phyloP scores from a whole-genome alignment of 2,113 vertebrate genomes.

The Erythrocercus mccallii region DNA sequence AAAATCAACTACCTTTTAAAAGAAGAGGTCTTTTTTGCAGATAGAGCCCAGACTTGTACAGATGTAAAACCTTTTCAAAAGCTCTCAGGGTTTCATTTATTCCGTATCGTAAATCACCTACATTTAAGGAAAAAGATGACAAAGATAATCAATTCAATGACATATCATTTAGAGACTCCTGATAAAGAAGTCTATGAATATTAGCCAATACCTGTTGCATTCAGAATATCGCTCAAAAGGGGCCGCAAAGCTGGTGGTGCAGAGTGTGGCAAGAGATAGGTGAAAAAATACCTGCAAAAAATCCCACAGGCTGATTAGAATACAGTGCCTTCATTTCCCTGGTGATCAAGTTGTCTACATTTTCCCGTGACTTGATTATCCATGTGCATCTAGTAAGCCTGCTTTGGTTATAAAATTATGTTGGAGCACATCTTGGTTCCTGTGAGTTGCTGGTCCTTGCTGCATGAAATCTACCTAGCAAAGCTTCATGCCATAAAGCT shows the following conservation, averaged over 20 bases:
- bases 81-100: slow-evolving; percentile 82
- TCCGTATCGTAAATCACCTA: slow-evolving; percentile 82
- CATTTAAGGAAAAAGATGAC: slow-evolving; percentile 8
- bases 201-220: slow-evolving; percentile 82
- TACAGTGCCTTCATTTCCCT: not conserved
- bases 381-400: not conserved
- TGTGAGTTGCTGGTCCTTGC: not conserved
- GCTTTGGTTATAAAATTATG: not conserved
- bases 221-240: slow-evolving; percentile 84
- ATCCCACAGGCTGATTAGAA: slow-evolving; percentile 29
- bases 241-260: slow-evolving; percentile 80
- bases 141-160: not conserved
- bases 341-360: not conserved
- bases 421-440: not conserved
- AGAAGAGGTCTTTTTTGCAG: slow-evolving; percentile 75
- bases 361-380: not conserved
- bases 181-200: not conserved
- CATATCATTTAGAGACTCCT: not conserved
- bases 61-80: slow-evolving; percentile 84
- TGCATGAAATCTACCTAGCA: not conserved
- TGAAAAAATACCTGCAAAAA: slow-evolving; percentile 88
- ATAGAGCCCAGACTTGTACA: slow-evolving; percentile 87
- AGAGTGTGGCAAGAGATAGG: slow-evolving; percentile 88
- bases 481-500: not conserved
- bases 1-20: slow-evolving; percentile 74